These are phyloP conservation scores for Pocillopora meandrina DNA, from an alignment of 92 coral and sea anemone species.

Conservation along the genomic window DNA sequence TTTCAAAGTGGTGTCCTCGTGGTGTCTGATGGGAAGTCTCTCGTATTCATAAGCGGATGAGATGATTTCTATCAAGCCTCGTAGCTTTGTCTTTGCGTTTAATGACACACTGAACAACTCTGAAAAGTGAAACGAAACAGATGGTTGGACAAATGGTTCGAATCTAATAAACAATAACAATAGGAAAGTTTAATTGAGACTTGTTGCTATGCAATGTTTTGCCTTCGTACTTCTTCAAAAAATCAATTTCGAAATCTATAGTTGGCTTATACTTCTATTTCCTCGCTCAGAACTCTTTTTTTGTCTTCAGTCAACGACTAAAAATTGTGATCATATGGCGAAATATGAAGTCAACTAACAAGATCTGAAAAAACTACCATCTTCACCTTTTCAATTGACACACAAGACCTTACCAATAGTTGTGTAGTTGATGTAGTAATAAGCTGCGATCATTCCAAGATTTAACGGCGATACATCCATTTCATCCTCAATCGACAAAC, in stretches of 20 bases:
- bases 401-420: conserved; percentile 80
- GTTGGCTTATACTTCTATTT: too few species aligned
- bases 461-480: conserved; percentile 98
- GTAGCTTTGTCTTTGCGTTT: conserved; percentile 93
- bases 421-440: conserved; percentile 96
- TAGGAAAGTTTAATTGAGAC: background rate
- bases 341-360: too few species aligned
- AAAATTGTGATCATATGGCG: too few species aligned
- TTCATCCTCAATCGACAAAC: conserved; percentile 90
- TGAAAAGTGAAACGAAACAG: conserved; percentile 13
- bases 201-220: background rate
- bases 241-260: too few species aligned
- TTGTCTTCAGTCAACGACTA: too few species aligned
- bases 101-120: conserved; percentile 97
- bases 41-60: conserved; percentile 97
- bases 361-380: too few species aligned
- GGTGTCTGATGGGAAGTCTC: conserved; percentile 96
- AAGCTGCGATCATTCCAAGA: conserved; percentile 98
- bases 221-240: too few species aligned
- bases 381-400: too few species aligned
- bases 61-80: conserved; percentile 97
- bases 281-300: too few species aligned
- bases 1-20: conserved; percentile 95
- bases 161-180: background rate
- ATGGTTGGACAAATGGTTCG: too few species aligned